These are phyloP conservation scores for Petrocephalus schoutedeni DNA, from an alignment of 2,797 vertebrate species.

Conservation along the genomic window DNA sequence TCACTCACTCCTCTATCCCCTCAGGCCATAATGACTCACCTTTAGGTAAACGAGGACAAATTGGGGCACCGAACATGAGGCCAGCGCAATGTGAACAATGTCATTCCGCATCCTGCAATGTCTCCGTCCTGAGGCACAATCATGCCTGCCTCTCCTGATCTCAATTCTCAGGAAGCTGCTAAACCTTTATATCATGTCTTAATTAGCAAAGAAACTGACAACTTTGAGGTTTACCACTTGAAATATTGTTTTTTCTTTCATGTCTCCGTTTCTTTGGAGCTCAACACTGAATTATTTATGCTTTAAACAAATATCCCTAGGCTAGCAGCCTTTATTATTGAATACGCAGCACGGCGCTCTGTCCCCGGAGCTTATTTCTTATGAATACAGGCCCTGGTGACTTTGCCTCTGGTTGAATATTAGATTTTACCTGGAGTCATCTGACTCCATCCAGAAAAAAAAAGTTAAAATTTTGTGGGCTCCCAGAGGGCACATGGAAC, in stretches of 20 bases:
- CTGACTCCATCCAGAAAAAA: constrained; percentile 1
- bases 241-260: constrained; percentile 9
- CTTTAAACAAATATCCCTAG: neutral
- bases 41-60: neutral
- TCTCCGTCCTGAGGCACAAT: neutral
- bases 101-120: neutral
- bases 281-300: constrained; percentile 18
- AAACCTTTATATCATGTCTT: neutral
- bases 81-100: neutral
- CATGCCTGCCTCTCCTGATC: neutral
- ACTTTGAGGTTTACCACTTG: constrained; percentile 8
- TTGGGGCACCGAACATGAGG: neutral
- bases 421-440: neutral
- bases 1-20: neutral
- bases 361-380: neutral
- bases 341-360: neutral
- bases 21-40: neutral
- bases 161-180: neutral
- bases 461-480: neutral
- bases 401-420: constrained; percentile 2
- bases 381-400: neutral
- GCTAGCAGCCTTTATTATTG: neutral
- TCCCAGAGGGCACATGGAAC: neutral
- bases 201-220: neutral
- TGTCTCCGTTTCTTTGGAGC: neutral